These are phyloP conservation scores for Tenthredo distinguenda DNA, from an alignment of 2,888 invertebrate genomes.

Conservation along the genomic window DNA sequence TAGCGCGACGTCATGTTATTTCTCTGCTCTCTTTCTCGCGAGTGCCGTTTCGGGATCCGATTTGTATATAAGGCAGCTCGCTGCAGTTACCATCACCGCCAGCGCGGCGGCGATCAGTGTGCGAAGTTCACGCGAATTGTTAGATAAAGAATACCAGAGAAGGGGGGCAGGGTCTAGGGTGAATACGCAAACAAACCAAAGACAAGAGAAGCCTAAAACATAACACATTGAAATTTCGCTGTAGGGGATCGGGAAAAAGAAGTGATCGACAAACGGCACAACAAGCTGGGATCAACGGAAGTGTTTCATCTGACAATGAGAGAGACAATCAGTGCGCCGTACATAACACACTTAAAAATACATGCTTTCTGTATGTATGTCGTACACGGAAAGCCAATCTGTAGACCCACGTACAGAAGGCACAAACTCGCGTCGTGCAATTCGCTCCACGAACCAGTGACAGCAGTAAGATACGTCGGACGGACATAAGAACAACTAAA, in stretches of 20 bases:
- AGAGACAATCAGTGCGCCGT: neutral
- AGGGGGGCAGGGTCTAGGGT: too few species aligned
- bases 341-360: neutral
- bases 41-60: neutral
- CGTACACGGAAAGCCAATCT: constrained; percentile 3
- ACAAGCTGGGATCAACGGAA: constrained; percentile 8
- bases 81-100: neutral
- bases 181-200: neutral
- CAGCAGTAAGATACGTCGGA: neutral
- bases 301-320: constrained; percentile 14
- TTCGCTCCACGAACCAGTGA: neutral
- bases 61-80: neutral
- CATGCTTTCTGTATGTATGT: neutral
- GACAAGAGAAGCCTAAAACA: neutral
- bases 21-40: neutral
- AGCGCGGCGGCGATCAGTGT: neutral
- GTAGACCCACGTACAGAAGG: neutral
- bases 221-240: neutral
- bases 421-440: neutral
- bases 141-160: too few species aligned
- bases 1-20: neutral
- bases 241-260: neutral
- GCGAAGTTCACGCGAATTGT: too few species aligned
- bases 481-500: too few species aligned
- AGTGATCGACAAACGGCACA: neutral